Evolutionary conservation across 2,888 invertebrate genomes (phyloP), one percentile per base, ranked within the genome.

Genomic region (Chalcis sispes): DNA sequence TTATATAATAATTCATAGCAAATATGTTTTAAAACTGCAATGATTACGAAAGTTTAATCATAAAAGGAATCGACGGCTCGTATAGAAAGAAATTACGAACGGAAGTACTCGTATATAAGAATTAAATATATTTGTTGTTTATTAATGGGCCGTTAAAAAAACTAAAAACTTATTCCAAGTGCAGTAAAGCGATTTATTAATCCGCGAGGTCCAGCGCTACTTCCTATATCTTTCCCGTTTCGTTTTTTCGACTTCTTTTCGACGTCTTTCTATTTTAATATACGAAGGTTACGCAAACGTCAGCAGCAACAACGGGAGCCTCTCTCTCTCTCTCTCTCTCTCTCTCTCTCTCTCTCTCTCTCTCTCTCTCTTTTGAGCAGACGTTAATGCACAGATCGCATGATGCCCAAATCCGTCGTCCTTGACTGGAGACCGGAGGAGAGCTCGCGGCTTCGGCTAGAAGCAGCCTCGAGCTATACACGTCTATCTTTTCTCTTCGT

Each of bases 331-430:
- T 42, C 32, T 36, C 46, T 54, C n/a, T 64, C 46, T 56, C 29
- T 48, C 4, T 36, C 23, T 29, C 18, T 42, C 32, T 36, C 46
- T 54, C n/a, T 64, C 46, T 56, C 29, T 48, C n/a, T 64, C 46
- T 56, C 29, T 48, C 4, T 36, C 23, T 29, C 18, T 42, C 32
- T 36, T 32, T 54, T 65, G 42, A 61, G 65, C 20, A 23, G 42
- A 40, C 67, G 78, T 79, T 82, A 82, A 82, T 82, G 80, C 82
- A 82, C 77, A 72, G 79, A 82, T 81, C 80, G 82, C 82, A 82
- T 80, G 82, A 82, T 81, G 80, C 79, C 82, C 78, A 79, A 82
- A 81, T 82, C 70, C 76, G 77, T 65, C 75, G 75, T 71, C 75
- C 75, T 75, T 75, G 75, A 52, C 64, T 32, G 52, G 32, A 46